Base-by-base conservation (phyloP, 2,113 vertebrate species). In the Himantopus leucocephalus region DNA sequence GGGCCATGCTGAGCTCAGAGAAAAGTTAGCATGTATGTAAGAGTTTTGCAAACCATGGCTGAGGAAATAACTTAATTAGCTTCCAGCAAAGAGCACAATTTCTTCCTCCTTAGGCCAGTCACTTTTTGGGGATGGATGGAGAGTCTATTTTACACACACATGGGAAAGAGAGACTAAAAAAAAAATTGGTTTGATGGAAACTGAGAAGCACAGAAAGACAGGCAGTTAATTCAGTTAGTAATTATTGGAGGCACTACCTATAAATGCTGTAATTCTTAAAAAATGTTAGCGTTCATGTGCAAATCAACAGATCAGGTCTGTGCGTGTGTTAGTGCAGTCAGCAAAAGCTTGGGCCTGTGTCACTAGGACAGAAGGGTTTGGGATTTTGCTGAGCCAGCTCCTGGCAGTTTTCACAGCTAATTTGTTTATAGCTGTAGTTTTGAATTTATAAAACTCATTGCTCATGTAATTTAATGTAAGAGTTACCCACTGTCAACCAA, bases 381-480 rank as follows among this genome's bases (percentile, higher is more conserved):
- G n/a, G 50, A 92, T 94, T 88, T 92, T 96, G 85, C 95, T 95
- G 79, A 96, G 48, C 23, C 8, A 81, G 88, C 35, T 92, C 20
- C 70, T 92, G 85, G 43, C 39, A 84, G 9, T 53, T 86, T 88
- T 74, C 77, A 81, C 21, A 64, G 52, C 59, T 93, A 92, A 90
- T 82, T 93, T 5, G 37, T 74, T 86, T 89, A 56, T 32, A 85
- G 19, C 43, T 93, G 56, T 48, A 68, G 86, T 88, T 84, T 59
- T 72, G 43, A 92, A 86, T 81, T 89, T 92, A 32, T 84, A 81
- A 64, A 93, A 67, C 21, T 35, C 55, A 43, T 74, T 92, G 39
- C 21, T 88, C 24, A 39, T 32, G 16, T 81, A 78, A 87, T 77
- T 90, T 84, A 75, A 37, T 43, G 21, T 50, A 75, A 74, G 52